These are phyloP conservation scores for Phylloscopus whistleri DNA, from an alignment of 2,113 vertebrate genomes.

Conservation along the genomic window DNA sequence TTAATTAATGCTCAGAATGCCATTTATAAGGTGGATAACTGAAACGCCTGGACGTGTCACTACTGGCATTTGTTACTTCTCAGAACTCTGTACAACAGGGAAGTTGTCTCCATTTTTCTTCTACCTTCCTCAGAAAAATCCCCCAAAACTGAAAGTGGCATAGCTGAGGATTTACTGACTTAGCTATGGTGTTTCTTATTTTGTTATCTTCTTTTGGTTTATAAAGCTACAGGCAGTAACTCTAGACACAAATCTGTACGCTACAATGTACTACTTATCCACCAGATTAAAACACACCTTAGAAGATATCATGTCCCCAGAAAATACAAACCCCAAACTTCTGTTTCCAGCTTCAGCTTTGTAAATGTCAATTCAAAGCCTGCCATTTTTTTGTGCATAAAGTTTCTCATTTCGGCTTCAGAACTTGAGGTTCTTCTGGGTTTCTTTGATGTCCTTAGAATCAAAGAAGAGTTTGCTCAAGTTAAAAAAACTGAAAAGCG, in stretches of 20 bases:
- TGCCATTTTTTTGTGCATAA: background rate
- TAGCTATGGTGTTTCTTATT: background rate
- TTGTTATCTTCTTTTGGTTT: background rate
- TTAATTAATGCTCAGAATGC: background rate
- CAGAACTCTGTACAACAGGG: background rate
- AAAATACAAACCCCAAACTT: background rate
- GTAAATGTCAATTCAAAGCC: background rate
- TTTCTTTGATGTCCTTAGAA: background rate
- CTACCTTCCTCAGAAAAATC: background rate
- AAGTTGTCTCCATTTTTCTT: background rate
- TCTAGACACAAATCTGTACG: background rate
- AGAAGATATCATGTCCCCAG: accelerated
- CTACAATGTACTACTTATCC: background rate
- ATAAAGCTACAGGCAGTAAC: background rate
- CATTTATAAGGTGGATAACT: background rate
- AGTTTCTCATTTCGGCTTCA: background rate
- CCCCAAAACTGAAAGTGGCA: background rate
- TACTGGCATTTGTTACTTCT: background rate
- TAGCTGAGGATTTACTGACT: background rate
- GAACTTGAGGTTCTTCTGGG: background rate
- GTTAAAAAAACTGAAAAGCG: background rate
- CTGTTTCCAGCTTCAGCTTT: background rate
- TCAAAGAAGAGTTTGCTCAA: background rate
- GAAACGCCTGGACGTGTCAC: background rate
- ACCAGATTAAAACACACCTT: background rate